phyloP scores from a whole-genome alignment of 1,140 invertebrate species.

The Halictus rubicundus region DNA sequence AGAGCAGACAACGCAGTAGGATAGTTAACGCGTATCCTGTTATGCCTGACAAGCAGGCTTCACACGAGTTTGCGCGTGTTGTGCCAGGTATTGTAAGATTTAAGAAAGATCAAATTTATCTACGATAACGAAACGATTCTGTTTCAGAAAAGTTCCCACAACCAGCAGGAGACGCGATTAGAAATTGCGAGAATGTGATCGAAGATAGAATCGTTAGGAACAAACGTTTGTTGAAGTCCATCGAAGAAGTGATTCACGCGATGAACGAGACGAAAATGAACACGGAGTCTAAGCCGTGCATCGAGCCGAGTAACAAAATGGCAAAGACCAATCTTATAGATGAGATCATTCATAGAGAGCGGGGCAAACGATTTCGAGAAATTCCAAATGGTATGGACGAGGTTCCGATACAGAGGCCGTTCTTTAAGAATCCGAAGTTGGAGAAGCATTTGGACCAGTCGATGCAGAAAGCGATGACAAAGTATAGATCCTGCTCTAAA shows the following conservation, averaged over 20 bases:
- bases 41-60: background rate
- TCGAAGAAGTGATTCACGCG: constrained; percentile 29
- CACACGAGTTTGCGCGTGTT: background rate
- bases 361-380: too few relatives aligned
- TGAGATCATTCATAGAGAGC: background rate
- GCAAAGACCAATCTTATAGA: background rate
- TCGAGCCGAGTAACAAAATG: background rate
- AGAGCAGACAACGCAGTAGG: background rate
- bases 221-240: constrained; percentile 11
- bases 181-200: background rate
- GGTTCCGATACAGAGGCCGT: background rate
- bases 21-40: background rate
- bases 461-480: constrained; percentile 45
- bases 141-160: background rate
- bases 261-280: background rate
- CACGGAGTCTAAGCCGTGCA: background rate
- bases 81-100: too few relatives aligned
- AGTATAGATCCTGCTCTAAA: constrained; percentile 22
- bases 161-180: background rate
- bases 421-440: constrained; percentile 43
- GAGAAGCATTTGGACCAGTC: constrained; percentile 41
- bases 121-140: background rate
- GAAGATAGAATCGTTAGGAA: constrained; percentile 15
- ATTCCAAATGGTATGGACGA: background rate
- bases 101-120: too few relatives aligned